Base-by-base conservation (phyloP, 2,888 invertebrate species). In the Cephus sareptanus region DNA sequence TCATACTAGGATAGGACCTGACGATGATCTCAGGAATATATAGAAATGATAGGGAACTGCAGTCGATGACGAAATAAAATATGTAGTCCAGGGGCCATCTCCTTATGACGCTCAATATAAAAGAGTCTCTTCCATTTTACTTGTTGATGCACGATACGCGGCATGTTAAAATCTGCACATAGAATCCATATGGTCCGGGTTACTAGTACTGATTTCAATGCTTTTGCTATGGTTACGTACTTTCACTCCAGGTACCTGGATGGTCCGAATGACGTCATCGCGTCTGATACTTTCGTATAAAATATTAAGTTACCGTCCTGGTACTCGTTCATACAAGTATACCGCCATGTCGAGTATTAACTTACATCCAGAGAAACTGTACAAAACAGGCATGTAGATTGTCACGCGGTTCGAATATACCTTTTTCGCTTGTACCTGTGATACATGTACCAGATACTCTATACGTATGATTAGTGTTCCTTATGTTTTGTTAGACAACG, bases 211-310 rank as follows among this genome's bases (percentile, higher is more conserved):
- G 30, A 3, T 74, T 74, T 13, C 34, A 35, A 11, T 74, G 34
- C 74, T 74, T 23, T 76, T 73, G 78, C 70, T 73, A 33, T 11
- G 40, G 30, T 37, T 35, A 73, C 34, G 56, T 76, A 76, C 78
- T 78, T 78, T 78, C 78, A 78, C 78, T 78, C 40, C 75, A 73
- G 9, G 56, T 75, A 76, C 73, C 76, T 73, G 76, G 78, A 78
- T 76, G 76, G 73, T 73, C 73, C 56, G 73, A 56, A 69, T 78
- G 76, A 78, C 78, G 76, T 78, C 78, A 76, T 9, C 15, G 75
- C 35, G 34, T 30, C 12, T 37, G 35, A 78, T 74, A 76, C 78
- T 78, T 78, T 78, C 78, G 23, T 35, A 78, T 76, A 1, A 23
- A 78, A 76, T 74, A 31, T 74, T 37, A 74, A 30, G 37, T 74